phyloP scores from a whole-genome alignment of 2,113 vertebrate species.

The Tauraco erythrolophus region DNA sequence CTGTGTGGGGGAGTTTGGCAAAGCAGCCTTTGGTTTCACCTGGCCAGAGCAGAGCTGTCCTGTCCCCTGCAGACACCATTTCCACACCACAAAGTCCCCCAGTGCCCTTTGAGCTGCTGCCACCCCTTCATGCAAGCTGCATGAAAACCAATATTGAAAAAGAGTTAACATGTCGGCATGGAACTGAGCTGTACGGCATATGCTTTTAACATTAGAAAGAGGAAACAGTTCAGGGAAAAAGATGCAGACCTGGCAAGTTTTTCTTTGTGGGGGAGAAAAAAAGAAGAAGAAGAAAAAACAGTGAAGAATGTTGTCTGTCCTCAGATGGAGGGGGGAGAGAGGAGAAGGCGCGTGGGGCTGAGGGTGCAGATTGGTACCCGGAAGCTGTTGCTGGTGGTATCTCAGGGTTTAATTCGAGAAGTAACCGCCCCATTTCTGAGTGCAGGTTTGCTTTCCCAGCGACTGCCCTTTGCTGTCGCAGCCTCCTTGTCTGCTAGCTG shows the following conservation, averaged over 20 bases:
- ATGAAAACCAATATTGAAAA: neutral
- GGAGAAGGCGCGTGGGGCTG: fast-evolving
- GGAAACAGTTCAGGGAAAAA: slow-evolving; percentile 65
- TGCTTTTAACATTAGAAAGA: slow-evolving; percentile 68
- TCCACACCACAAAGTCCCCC: fast-evolving
- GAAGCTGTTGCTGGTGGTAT: neutral
- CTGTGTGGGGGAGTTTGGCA: neutral
- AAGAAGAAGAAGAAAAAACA: neutral
- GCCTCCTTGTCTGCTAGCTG: neutral
- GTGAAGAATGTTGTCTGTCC: neutral
- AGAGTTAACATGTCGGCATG: slow-evolving; percentile 36
- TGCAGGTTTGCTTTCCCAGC: neutral
- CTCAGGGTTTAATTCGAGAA: neutral
- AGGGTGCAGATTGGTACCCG: neutral
- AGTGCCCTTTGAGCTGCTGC: neutral
- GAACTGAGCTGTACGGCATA: neutral
- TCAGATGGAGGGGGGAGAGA: neutral
- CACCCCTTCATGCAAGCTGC: neutral
- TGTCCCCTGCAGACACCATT: neutral
- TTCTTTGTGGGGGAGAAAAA: slow-evolving; percentile 18
- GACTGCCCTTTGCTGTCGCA: neutral
- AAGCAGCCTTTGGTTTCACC: neutral
- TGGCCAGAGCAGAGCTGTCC: neutral
- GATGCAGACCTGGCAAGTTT: slow-evolving; percentile 70
- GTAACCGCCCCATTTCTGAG: neutral